Evolutionary conservation across 2,113 vertebrate genomes (phyloP).

Genomic region (Triplophysa siluroides): DNA sequence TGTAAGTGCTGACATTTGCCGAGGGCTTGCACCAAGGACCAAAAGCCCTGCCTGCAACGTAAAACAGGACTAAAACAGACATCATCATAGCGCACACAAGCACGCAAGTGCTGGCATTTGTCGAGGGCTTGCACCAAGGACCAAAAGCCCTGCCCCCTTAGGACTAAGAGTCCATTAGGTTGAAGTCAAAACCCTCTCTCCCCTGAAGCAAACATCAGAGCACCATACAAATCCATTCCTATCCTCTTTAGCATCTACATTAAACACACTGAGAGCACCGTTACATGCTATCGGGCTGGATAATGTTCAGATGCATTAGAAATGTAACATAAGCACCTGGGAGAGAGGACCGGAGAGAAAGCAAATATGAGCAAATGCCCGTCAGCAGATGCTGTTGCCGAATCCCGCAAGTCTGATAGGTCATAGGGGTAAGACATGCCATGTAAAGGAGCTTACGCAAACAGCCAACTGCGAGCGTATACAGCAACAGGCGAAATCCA

Average conservation of each 20-base stretch:
- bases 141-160: conserved; percentile 33
- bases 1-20: neutral
- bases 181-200: conserved; percentile 43
- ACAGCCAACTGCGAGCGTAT: conserved; percentile 47
- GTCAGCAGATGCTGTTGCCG: conserved; percentile 39
- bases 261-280: conserved; percentile 28
- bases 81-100: neutral
- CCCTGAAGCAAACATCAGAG: conserved; percentile 52
- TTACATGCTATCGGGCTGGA: conserved; percentile 46
- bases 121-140: conserved; percentile 2
- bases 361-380: conserved; percentile 54
- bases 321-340: neutral
- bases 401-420: conserved; percentile 55
- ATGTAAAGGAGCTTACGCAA: conserved; percentile 70
- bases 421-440: conserved; percentile 63
- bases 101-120: neutral
- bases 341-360: conserved; percentile 49
- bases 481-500: conserved; percentile 40
- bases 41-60: neutral
- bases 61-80: neutral
- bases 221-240: conserved; percentile 58
- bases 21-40: conserved; percentile 7
- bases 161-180: conserved; percentile 58
- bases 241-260: conserved; percentile 48
- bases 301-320: conserved; percentile 31